phyloP scores from a whole-genome alignment of 2,797 vertebrate genomes.

The Philypnodon macrostomus region DNA sequence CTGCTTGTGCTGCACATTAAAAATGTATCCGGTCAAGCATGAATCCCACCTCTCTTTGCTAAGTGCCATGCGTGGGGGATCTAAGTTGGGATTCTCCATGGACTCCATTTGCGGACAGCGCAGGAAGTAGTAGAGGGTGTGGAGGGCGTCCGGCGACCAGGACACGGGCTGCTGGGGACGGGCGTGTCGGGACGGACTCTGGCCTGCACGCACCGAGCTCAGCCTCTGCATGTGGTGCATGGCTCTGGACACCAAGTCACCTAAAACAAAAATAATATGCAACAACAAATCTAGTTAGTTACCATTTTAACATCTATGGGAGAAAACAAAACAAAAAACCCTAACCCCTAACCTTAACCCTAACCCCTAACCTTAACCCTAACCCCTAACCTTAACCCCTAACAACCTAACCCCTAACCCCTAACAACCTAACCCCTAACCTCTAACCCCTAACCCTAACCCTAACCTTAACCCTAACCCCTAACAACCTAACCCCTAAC shows the following conservation, averaged over 20 bases:
- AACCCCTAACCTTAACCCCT: no score
- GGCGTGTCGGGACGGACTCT: constrained; percentile 86
- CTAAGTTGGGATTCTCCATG: constrained; percentile 98
- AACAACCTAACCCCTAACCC: no score
- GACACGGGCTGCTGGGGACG: constrained; percentile 89
- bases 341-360: no score
- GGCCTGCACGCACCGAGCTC: constrained; percentile 82
- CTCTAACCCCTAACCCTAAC: no score
- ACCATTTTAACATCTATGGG: no score
- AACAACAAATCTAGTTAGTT: no score
- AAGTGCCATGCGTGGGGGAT: constrained; percentile 95
- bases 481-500: no score
- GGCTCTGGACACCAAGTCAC: constrained; percentile 93
- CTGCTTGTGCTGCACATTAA: constrained; percentile 8
- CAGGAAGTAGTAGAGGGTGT: constrained; percentile 98
- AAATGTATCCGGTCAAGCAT: constrained; percentile 19
- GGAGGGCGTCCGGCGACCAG: constrained; percentile 95
- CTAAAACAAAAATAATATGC: constrained; percentile 59
- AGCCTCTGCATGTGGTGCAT: constrained; percentile 98
- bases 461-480: no score
- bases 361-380: no score
- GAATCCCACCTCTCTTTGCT: constrained; percentile 86
- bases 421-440: no score
- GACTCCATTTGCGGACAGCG: constrained; percentile 98
- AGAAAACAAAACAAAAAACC: no score